These are phyloP conservation scores for Aldrovandia affinis DNA, from an alignment of 2,797 vertebrate genomes.

Conservation along the genomic window DNA sequence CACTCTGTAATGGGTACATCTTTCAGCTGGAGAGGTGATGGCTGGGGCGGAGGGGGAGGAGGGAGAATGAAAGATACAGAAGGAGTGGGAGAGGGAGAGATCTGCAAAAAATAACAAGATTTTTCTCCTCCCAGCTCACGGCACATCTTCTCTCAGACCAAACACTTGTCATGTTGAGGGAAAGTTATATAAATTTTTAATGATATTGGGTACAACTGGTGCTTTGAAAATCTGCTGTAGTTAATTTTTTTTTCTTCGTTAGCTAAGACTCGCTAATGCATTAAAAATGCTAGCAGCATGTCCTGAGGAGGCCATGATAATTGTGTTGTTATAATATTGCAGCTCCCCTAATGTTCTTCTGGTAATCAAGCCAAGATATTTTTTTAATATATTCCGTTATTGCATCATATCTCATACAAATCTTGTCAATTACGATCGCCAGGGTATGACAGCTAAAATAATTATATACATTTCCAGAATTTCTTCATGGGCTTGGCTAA, in stretches of 20 bases:
- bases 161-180: constrained; percentile 87
- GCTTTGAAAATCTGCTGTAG: constrained; percentile 95
- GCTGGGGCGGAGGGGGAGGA: constrained; percentile 65
- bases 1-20: constrained; percentile 91
- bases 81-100: constrained; percentile 37
- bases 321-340: constrained; percentile 90
- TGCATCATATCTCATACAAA: constrained; percentile 89
- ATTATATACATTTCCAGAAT: constrained; percentile 87
- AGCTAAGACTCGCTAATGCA: constrained; percentile 90
- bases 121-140: constrained; percentile 76
- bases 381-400: constrained; percentile 87
- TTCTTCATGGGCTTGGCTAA: constrained; percentile 85
- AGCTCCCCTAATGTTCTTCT: constrained; percentile 88
- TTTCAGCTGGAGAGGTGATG: constrained; percentile 86
- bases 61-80: constrained; percentile 67
- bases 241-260: constrained; percentile 92
- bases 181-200: constrained; percentile 98
- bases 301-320: constrained; percentile 88
- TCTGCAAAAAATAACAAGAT: constrained; percentile 69
- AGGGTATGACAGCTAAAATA: constrained; percentile 87
- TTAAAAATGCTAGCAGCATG: constrained; percentile 87
- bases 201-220: constrained; percentile 88
- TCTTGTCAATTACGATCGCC: constrained; percentile 88
- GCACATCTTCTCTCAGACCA: constrained; percentile 86
- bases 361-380: constrained; percentile 90